Evolutionary conservation across 1,140 invertebrate species (phyloP).

Genomic region (Drosophila baimaii): DNA sequence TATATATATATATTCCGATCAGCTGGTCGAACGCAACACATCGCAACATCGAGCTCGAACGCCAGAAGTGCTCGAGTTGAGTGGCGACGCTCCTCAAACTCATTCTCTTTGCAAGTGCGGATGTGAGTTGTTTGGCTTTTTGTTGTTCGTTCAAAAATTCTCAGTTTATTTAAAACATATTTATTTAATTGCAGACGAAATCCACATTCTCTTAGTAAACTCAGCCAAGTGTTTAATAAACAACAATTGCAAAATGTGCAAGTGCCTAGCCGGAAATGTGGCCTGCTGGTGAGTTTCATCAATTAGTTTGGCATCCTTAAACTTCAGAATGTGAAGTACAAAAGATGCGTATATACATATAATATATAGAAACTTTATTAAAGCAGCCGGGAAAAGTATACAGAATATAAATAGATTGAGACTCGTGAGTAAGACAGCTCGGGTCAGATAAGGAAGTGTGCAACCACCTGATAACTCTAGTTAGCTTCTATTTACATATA

Average conservation of each 20-base stretch:
- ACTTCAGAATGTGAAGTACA: background rate
- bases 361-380: background rate
- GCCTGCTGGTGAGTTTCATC: constrained; percentile 73
- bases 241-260: constrained; percentile 66
- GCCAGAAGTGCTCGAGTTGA: background rate
- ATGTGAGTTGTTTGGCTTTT: constrained; percentile 29
- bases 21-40: constrained; percentile 5
- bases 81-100: constrained; percentile 12
- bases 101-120: constrained; percentile 31
- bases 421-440: constrained; percentile 30
- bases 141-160: background rate
- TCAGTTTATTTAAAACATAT: constrained; percentile 5
- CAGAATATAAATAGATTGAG: constrained; percentile 28
- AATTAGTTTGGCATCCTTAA: constrained; percentile 7
- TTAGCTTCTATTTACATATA: constrained; percentile 10
- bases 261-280: constrained; percentile 73
- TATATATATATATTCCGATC: background rate
- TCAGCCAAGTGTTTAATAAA: constrained; percentile 14
- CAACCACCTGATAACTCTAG: constrained; percentile 34
- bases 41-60: constrained; percentile 12
- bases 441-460: constrained; percentile 31
- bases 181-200: constrained; percentile 25
- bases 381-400: background rate
- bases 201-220: constrained; percentile 3
- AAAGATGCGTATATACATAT: background rate